Evolutionary conservation across 2,113 vertebrate genomes (phyloP).

Genomic region (Physeter macrocephalus): DNA sequence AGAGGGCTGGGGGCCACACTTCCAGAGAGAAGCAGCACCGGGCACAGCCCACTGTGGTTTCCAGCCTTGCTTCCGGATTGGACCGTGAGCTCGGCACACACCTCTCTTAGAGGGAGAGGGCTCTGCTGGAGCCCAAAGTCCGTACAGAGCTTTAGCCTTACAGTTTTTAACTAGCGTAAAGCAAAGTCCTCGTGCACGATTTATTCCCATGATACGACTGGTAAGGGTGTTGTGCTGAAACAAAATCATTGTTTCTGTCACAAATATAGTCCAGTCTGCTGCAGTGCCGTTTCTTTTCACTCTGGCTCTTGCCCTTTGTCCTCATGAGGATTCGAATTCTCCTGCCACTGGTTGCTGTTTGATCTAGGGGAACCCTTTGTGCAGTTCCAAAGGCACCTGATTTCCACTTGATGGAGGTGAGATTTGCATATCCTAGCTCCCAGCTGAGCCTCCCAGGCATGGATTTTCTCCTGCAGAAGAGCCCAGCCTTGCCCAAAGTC

Average conservation of each 20-base stretch:
- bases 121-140: neutral
- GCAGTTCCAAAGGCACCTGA: neutral
- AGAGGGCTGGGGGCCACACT: neutral
- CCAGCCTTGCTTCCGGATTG: neutral
- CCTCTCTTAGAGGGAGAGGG: neutral
- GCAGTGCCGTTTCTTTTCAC: neutral
- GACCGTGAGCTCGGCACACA: too few relatives aligned
- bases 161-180: neutral
- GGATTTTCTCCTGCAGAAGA: neutral
- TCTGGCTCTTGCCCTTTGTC: neutral
- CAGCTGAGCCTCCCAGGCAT: neutral
- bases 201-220: neutral
- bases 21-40: neutral
- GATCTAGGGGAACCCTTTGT: neutral
- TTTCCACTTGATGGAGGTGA: neutral
- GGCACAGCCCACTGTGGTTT: rapidly evolving
- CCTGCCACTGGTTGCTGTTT: neutral
- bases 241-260: neutral
- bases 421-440: neutral
- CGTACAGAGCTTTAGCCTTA: rapidly evolving
- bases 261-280: too few relatives aligned
- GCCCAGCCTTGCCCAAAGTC: neutral
- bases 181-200: neutral
- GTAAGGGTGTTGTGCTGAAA: neutral
- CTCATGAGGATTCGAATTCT: neutral